phyloP scores from a whole-genome alignment of 2,797 vertebrate genomes.

The Pterois miles region DNA sequence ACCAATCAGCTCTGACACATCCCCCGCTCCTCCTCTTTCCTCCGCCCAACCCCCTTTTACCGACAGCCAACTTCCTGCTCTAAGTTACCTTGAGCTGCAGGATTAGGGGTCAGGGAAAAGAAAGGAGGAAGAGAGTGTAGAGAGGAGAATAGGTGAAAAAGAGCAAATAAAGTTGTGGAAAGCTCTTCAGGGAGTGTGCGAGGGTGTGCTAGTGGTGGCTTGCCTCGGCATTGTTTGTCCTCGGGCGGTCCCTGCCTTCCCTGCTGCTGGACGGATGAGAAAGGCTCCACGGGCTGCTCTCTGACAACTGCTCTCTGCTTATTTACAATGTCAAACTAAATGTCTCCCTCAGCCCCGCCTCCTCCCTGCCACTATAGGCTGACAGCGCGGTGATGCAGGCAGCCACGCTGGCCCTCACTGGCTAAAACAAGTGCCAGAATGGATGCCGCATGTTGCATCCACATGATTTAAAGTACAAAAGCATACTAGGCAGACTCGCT shows the following conservation, averaged over 20 bases:
- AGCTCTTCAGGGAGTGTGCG: slow-evolving; percentile 44
- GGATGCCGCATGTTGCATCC: slow-evolving; percentile 85
- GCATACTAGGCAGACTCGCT: slow-evolving; percentile 77
- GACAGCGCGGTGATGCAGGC: slow-evolving; percentile 71
- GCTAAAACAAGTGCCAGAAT: slow-evolving; percentile 68
- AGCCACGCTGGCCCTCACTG: slow-evolving; percentile 64
- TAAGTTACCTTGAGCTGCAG: slow-evolving; percentile 99
- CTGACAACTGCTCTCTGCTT: slow-evolving; percentile 87
- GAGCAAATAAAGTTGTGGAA: slow-evolving; percentile 74
- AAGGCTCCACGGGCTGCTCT: slow-evolving; percentile 82
- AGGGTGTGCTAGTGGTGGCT: slow-evolving; percentile 45
- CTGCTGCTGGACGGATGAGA: slow-evolving; percentile 73
- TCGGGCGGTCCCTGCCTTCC: slow-evolving; percentile 54
- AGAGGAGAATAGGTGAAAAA: slow-evolving; percentile 67
- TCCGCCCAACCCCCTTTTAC: slow-evolving; percentile 83
- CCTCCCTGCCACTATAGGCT: slow-evolving; percentile 68
- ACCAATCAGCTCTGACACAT: slow-evolving; percentile 82
- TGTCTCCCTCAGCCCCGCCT: slow-evolving; percentile 82
- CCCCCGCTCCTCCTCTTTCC: slow-evolving; percentile 73
- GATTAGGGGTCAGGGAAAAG: slow-evolving; percentile 96
- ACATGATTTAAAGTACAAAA: slow-evolving; percentile 89
- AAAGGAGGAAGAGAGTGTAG: slow-evolving; percentile 77
- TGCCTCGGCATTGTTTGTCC: slow-evolving; percentile 76
- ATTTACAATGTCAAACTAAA: slow-evolving; percentile 92
- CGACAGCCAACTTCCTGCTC: slow-evolving; percentile 95